A percentile compares a stretch with the other conserved stretches of the same genome.
Conservation (phyloP, 37 sponge, comb jelly and placozoan species). For the Halichondria panicea region DNA sequence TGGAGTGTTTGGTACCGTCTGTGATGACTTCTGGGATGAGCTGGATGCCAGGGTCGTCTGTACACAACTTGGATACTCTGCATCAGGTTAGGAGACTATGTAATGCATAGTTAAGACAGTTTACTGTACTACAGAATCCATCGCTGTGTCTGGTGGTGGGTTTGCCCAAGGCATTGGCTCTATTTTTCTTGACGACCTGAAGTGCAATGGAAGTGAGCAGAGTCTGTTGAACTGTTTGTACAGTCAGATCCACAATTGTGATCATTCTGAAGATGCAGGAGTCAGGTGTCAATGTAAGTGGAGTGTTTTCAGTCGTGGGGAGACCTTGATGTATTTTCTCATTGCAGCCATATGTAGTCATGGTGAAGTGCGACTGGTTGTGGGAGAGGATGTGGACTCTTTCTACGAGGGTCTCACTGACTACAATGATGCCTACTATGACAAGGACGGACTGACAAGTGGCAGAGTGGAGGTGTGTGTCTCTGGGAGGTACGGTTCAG, state of each 20-base stretch:
- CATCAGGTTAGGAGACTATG: too few species aligned
- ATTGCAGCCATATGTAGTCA: neutral
- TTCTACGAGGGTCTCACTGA: conserved; percentile 21
- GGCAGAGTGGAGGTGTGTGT: conserved; percentile 58
- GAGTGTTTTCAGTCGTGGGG: neutral
- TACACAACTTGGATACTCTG: conserved; percentile 10
- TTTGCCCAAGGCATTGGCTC: conserved; percentile 34
- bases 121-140: too few species aligned
- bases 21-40: conserved; percentile 45
- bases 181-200: conserved; percentile 30
- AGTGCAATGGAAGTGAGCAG: conserved; percentile 20
- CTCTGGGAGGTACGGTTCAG: conserved; percentile 46
- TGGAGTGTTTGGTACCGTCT: conserved; percentile 11
- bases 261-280: conserved; percentile 42
- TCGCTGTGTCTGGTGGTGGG: too few species aligned
- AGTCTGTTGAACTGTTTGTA: neutral
- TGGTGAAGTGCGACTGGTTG: conserved; percentile 3
- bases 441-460: conserved; percentile 23
- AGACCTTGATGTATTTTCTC: neutral
- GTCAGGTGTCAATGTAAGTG: conserved; percentile 35
- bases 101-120: too few species aligned
- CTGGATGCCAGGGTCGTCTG: conserved; percentile 31
- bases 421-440: conserved; percentile 17
- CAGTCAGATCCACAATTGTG: neutral
- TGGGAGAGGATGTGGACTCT: neutral